Evolutionary conservation across 1,140 invertebrate species (phyloP).

Genomic region (Hermatobates lingyangjiaoensis): DNA sequence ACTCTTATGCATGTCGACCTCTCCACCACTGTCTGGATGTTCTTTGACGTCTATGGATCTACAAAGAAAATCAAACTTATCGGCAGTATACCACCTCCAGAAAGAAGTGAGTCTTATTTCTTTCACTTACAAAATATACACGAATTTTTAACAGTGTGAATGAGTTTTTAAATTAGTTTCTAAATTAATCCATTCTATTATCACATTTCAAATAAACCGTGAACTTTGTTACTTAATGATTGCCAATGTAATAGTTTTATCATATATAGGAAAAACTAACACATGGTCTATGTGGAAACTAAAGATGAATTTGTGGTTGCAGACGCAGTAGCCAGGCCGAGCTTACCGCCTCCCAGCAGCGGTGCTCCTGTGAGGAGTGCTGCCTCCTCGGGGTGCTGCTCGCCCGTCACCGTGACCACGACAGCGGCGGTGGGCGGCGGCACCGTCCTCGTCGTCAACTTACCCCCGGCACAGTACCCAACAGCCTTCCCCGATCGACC

Average conservation of each 20-base stretch:
- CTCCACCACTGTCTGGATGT: constrained; percentile 73
- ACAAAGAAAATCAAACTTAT: constrained; percentile 67
- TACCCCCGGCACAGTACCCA: constrained; percentile 36
- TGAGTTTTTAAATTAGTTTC: no score
- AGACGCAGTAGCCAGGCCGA: background rate
- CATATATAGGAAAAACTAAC: background rate
- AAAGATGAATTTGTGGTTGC: background rate
- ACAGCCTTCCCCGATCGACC: constrained; percentile 17
- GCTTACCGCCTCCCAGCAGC: constrained; percentile 7
- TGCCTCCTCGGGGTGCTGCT: no score
- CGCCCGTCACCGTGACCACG: constrained; percentile 14
- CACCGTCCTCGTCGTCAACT: constrained; percentile 55
- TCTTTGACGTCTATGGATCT: constrained; percentile 89
- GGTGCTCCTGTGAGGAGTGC: constrained; percentile 13
- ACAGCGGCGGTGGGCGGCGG: constrained; percentile 28
- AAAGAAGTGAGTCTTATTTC: background rate
- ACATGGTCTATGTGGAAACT: background rate
- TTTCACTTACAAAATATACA: no score
- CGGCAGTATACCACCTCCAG: constrained; percentile 22
- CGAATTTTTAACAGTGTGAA: no score
- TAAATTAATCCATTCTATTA: no score
- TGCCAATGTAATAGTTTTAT: background rate
- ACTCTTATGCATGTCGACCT: constrained; percentile 85
- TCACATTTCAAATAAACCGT: no score
- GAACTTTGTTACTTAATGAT: no score